Percentiles rank a stretch among this genome's conserved stretches.
Evolutionary conservation across 2,797 vertebrate genomes (phyloP).

Genomic region (Gallinago solitaria): DNA sequence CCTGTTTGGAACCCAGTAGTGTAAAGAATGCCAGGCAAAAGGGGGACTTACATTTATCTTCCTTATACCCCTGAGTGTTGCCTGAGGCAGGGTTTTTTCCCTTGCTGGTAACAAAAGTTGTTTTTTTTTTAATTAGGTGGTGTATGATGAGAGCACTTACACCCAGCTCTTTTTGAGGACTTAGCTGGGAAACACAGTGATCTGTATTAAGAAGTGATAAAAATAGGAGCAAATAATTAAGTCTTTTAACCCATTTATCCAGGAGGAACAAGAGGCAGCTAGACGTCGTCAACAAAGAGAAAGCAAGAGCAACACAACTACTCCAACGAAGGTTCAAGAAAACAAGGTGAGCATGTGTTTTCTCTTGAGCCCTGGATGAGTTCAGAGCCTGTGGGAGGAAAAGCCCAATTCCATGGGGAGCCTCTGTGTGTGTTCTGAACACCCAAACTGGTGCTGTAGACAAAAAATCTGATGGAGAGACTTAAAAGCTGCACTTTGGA

Average conservation of each 20-base stretch:
- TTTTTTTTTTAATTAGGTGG: neutral
- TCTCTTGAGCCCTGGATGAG: neutral
- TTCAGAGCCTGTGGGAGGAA: neutral
- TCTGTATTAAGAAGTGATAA: neutral
- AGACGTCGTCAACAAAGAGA: constrained; percentile 93
- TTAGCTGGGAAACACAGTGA: neutral
- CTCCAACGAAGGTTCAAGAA: constrained; percentile 93
- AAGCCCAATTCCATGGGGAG: neutral
- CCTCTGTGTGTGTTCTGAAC: neutral
- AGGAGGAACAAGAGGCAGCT: constrained; percentile 99
- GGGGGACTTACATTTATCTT: neutral
- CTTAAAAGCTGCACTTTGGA: neutral
- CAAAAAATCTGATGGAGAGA: neutral
- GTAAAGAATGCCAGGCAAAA: neutral
- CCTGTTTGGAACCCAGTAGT: neutral
- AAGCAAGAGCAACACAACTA: constrained; percentile 94
- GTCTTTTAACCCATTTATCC: neutral
- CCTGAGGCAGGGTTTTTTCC: neutral
- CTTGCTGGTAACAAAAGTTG: neutral
- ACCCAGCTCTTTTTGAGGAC: neutral
- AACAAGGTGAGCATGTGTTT: constrained; percentile 77
- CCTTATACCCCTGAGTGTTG: neutral
- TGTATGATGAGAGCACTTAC: neutral
- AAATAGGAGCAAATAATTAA: neutral
- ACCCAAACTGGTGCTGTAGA: neutral